Evolutionary conservation across 2,888 invertebrate species (phyloP).

Genomic region (Drosophila paranaensis): DNA sequence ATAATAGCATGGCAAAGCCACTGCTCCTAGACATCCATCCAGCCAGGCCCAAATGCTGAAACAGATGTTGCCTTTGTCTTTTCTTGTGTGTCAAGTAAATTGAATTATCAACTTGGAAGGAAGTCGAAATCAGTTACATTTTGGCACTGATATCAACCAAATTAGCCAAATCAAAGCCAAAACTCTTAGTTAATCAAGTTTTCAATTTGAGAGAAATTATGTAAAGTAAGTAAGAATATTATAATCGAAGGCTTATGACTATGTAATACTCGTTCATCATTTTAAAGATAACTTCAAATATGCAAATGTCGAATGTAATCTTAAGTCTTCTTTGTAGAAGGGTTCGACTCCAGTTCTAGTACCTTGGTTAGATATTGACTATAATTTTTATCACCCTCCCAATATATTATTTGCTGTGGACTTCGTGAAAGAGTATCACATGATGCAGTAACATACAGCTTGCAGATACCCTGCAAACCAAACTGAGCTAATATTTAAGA

Average conservation of each 20-base stretch:
- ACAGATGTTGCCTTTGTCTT: slow-evolving; percentile 26
- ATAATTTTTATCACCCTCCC: too few relatives aligned
- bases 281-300: too few relatives aligned
- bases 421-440: too few relatives aligned
- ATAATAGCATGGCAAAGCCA: slow-evolving; percentile 45
- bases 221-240: not conserved
- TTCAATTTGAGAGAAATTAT: slow-evolving; percentile 6
- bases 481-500: not conserved
- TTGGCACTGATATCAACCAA: slow-evolving; percentile 6
- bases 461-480: not conserved
- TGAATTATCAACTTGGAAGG: slow-evolving; percentile 63
- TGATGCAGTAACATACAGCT: not conserved
- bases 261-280: too few relatives aligned
- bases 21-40: slow-evolving; percentile 1
- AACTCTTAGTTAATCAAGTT: slow-evolving; percentile 10
- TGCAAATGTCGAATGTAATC: too few relatives aligned
- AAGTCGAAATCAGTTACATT: slow-evolving; percentile 20
- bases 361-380: too few relatives aligned
- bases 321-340: too few relatives aligned
- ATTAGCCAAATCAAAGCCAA: slow-evolving; percentile 12
- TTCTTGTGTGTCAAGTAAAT: slow-evolving; percentile 41
- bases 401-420: too few relatives aligned
- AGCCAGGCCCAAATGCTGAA: slow-evolving; percentile 20
- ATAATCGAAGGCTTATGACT: too few relatives aligned
- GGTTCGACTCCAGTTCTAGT: too few relatives aligned